Base-by-base conservation (phyloP, 2,113 vertebrate species). In the Forbesichthys agassizii region DNA sequence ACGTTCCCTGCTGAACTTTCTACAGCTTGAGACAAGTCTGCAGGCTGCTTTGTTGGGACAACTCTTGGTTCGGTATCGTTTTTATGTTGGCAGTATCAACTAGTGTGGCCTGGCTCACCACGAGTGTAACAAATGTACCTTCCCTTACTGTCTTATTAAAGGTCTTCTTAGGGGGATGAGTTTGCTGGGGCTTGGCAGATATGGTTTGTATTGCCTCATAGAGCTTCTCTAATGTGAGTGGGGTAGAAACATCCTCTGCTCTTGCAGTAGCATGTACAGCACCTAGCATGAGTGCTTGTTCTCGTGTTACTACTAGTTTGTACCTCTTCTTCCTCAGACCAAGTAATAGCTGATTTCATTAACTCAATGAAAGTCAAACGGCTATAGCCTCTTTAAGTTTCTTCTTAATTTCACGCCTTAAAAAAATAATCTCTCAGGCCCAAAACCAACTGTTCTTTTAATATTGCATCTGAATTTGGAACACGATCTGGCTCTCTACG, bases 401-500 rank as follows among this genome's bases (percentile, higher is more conserved):
- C 49, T 47, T 71, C 53, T 72, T 72, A n/a, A 65, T 72, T 48
- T 64, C 52, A 63, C 51, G 36, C 16, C 61, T 33, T 11, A n/a
- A 71, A 33, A 0, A 13, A 53, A 9, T 71, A 49, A 63, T 71
- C 59, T 9, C 14, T 71, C 12, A 71, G 33, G 7, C 60, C 60
- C 13, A 71, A 63, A 16, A 63, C 68, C n/a, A 71, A 33, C 68
- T 71, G 60, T 55, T 71, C 68, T n/a, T 71, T 71, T 9, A 63
- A 11, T n/a, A 63, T 33, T 11, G 11, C 33, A 55, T 71, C 60
- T 27, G 68, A n/a, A 61, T 69, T 58, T 48, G 53, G 53, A 14
- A 55, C 53, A 55, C 3, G 53, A 6, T n/a, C 14, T 14, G 53
- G 11, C 11, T 55, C 53, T 55, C 14, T 55, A n/a, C 14, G 3